These are phyloP conservation scores for Leucophenga maculata DNA, from an alignment of 2,888 invertebrate species.

Conservation along the genomic window DNA sequence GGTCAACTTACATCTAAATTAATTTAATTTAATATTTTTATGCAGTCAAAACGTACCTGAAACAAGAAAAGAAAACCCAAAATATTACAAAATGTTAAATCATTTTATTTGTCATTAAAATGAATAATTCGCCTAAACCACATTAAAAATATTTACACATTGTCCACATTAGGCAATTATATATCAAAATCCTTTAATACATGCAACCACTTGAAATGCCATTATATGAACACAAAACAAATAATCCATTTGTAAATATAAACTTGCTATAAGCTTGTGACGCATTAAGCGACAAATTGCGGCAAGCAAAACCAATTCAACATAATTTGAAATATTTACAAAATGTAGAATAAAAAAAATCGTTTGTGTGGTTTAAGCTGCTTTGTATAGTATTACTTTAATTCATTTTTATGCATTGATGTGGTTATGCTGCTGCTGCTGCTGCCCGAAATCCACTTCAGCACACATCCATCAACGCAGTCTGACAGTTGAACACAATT, in stretches of 20 bases:
- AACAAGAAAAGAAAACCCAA: not conserved
- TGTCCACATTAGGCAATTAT: not conserved
- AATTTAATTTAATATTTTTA: no score
- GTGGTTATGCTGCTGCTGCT: slow-evolving; percentile 1
- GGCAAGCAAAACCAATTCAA: slow-evolving; percentile 6
- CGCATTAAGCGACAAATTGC: not conserved
- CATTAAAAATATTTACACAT: not conserved
- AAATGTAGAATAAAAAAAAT: slow-evolving; percentile 1
- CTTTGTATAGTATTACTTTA: not conserved
- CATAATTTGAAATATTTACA: not conserved
- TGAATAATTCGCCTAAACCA: no score
- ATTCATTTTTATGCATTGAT: slow-evolving; percentile 12
- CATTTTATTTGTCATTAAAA: not conserved
- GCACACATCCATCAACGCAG: slow-evolving; percentile 10
- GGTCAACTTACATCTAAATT: not conserved
- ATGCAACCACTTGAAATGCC: slow-evolving; percentile 10
- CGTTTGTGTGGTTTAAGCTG: slow-evolving; percentile 4
- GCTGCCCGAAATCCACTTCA: not conserved
- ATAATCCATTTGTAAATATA: not conserved
- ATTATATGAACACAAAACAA: not conserved
- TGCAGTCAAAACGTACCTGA: not conserved
- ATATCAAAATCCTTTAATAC: slow-evolving; percentile 1
- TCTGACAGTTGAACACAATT: slow-evolving; percentile 17
- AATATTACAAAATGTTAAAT: not conserved
- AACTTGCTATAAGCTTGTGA: not conserved